Evolutionary conservation across 2,797 vertebrate genomes (phyloP).

Genomic region (Megaceryle alcyon): DNA sequence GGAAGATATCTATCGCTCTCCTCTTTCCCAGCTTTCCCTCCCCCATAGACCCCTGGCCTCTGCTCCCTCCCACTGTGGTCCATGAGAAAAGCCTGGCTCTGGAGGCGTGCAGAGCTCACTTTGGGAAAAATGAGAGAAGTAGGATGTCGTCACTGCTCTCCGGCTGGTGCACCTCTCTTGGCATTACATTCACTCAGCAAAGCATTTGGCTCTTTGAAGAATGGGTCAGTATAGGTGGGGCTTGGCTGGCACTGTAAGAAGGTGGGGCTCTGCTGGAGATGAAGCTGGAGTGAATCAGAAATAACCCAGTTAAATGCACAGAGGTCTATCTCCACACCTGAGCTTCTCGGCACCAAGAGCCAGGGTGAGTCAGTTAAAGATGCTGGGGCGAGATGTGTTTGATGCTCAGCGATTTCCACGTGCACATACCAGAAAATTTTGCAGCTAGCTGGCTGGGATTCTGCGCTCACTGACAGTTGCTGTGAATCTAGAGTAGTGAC

Average conservation of each 20-base stretch:
- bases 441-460: not conserved
- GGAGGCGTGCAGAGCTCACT: fast-evolving
- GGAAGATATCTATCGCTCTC: not conserved
- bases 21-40: not conserved
- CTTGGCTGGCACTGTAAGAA: not conserved
- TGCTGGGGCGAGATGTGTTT: not conserved
- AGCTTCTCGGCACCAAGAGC: not conserved
- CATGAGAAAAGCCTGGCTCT: not conserved
- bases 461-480: not conserved
- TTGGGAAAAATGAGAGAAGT: not conserved
- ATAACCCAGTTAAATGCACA: not conserved
- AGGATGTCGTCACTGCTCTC: not conserved
- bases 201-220: not conserved
- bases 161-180: fast-evolving
- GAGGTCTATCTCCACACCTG: not conserved
- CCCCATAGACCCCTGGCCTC: fast-evolving
- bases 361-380: not conserved
- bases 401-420: not conserved
- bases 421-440: not conserved
- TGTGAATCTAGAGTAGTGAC: not conserved
- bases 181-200: not conserved
- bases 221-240: fast-evolving
- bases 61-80: not conserved
- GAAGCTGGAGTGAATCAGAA: not conserved
- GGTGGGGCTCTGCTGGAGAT: not conserved